Percentiles rank a stretch among this genome's conserved stretches.
Evolutionary conservation across 1,140 invertebrate genomes (phyloP).

Genomic region (Papilio xuthus): DNA sequence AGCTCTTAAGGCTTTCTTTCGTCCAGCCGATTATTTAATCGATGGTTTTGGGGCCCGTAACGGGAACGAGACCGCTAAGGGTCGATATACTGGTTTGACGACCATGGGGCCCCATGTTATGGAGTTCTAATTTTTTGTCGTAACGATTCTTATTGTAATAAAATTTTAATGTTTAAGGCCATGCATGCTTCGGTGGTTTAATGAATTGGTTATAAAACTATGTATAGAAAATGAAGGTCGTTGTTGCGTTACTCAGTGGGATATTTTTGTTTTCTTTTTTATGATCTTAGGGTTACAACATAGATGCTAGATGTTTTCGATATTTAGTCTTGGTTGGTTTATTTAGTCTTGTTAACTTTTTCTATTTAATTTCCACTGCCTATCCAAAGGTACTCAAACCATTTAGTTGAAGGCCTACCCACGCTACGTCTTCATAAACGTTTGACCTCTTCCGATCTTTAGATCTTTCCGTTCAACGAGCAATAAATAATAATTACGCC

Average conservation of each 20-base stretch:
- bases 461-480: not conserved
- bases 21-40: constrained; percentile 37
- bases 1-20: constrained; percentile 47
- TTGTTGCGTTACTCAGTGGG: not conserved
- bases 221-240: constrained; percentile 3
- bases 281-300: not conserved
- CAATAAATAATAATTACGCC: not conserved
- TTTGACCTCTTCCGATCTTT: not conserved
- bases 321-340: not conserved
- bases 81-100: constrained; percentile 46
- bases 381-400: not conserved
- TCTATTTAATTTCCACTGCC: not conserved
- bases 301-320: not conserved
- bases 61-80: constrained; percentile 53
- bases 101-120: constrained; percentile 53
- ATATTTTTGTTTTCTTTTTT: not conserved
- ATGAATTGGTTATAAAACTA: constrained; percentile 24
- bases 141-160: constrained; percentile 34
- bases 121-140: constrained; percentile 45
- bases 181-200: constrained; percentile 16
- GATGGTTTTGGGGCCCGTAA: constrained; percentile 50
- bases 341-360: too few relatives aligned
- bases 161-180: constrained; percentile 16
- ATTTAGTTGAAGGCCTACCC: not conserved
- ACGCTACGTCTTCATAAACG: not conserved